Base-by-base conservation (phyloP, 1,140 invertebrate genomes). In the Diabrotica undecimpunctata region DNA sequence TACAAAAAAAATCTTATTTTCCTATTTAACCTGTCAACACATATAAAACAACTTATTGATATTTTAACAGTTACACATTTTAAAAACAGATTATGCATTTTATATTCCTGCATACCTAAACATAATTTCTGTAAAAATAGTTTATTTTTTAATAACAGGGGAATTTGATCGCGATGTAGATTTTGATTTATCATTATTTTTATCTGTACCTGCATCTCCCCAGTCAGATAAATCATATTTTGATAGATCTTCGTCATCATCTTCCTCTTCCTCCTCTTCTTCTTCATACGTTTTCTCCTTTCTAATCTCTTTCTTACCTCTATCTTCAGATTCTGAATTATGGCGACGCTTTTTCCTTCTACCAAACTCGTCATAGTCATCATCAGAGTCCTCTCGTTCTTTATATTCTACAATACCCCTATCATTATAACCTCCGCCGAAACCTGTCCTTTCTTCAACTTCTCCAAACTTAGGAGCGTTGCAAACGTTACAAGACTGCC, bases 401-500 rank as follows among this genome's bases (percentile, higher is more conserved):
- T 94, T 93, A 73, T 97, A 97, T 75, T 98, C 95, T 7, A 97
- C 94, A 5, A 92, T 87, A 46, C 93, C 94, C 64, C 95, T 84
- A 75, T 97, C 95, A 83, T 97, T 98, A 76, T 96, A 97, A 53
- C 92, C 92, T 59, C 93, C 92, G 12, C 92, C 91, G 69, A 92
- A 92, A 14, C 91, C 91, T 66, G 87, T 88, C 65, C 90, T 79
- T 76, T 89, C 88, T 79, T 92, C 89, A 54, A 95, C 88, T 80
- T 97, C 95, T 4, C 92, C 92, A 80, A 95, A 94, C 81, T 98
- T 99, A 2, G 96, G 95, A 2, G 96, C 93, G 83, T 99, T 99
- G 81, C 98, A 99, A 84, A 99, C 94, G 80, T 99, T 99, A 79
- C 98, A 99, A 58, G 93, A 94, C 73, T 91, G 90, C 54, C 98